Evolutionary conservation across 2,797 vertebrate species (phyloP).

Genomic region (Scolopax bukidnonensis): DNA sequence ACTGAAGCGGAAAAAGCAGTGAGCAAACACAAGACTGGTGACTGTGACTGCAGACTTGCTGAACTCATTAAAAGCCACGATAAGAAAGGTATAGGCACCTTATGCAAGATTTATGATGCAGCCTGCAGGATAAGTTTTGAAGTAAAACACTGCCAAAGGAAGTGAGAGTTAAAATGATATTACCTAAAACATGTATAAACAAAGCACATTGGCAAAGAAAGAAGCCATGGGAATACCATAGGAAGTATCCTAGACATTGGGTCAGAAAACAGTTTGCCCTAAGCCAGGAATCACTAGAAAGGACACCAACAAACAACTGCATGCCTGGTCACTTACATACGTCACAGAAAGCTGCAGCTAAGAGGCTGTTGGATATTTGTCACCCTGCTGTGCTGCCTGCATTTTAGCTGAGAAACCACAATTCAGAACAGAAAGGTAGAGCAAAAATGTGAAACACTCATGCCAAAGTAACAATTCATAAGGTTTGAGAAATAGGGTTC

Average conservation of each 20-base stretch:
- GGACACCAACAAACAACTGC: not conserved
- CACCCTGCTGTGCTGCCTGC: not conserved
- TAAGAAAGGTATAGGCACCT: not conserved
- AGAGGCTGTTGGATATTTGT: not conserved
- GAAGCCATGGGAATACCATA: not conserved
- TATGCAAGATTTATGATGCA: conserved; percentile 52
- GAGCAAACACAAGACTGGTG: not conserved
- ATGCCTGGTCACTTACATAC: not conserved
- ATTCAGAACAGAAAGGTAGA: not conserved
- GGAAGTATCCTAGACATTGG: not conserved
- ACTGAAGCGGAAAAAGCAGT: conserved; percentile 36
- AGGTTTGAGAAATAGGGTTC: not conserved
- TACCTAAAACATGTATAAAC: not conserved
- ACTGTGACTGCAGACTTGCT: conserved; percentile 17
- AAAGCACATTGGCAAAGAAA: not conserved
- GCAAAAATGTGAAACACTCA: not conserved
- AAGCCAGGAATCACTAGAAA: not conserved
- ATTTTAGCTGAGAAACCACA: not conserved
- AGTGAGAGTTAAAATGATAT: not conserved
- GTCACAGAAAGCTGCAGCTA: not conserved
- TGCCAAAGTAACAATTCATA: not conserved
- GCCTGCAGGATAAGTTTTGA: not conserved
- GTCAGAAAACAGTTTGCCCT: not conserved
- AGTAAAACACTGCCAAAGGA: not conserved
- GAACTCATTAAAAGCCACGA: conserved; percentile 12